Conservation (phyloP, 2,113 vertebrate species). For the Charina bottae region DNA sequence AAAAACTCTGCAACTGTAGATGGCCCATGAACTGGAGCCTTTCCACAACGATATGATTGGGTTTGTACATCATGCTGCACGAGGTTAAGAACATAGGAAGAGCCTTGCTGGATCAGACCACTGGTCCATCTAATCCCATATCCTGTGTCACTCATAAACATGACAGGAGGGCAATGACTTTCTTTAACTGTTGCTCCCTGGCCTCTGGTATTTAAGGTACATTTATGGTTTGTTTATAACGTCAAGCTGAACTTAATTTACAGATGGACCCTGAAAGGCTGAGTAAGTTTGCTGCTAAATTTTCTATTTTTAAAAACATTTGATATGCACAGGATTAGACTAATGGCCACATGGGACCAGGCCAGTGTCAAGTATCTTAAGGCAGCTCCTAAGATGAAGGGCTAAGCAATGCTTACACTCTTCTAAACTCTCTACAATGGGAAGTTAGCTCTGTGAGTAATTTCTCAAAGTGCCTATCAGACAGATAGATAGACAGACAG, state of each 20-base stretch:
- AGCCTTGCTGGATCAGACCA: neutral
- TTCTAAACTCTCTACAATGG: neutral
- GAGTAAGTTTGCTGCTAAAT: neutral
- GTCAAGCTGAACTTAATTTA: neutral
- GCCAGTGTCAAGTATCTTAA: neutral
- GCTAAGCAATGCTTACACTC: neutral
- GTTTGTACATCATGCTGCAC: neutral
- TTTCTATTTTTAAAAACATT: neutral
- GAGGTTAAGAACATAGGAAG: neutral
- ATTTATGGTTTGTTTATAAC: neutral
- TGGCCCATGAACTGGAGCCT: neutral
- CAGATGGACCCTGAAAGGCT: too few relatives aligned
- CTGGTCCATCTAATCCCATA: neutral
- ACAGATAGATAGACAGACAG: too few relatives aligned
- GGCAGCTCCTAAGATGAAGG: neutral
- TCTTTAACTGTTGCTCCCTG: neutral
- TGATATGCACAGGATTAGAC: neutral
- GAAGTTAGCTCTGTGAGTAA: neutral
- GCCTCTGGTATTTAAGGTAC: neutral
- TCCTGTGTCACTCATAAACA: neutral
- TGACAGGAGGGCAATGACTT: neutral
- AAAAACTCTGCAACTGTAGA: neutral
- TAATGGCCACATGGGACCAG: neutral
- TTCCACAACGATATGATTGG: neutral
- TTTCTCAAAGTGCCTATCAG: neutral